phyloP scores from a whole-genome alignment of 2,888 invertebrate species.

The Aphelenchoides bicaudatus region DNA sequence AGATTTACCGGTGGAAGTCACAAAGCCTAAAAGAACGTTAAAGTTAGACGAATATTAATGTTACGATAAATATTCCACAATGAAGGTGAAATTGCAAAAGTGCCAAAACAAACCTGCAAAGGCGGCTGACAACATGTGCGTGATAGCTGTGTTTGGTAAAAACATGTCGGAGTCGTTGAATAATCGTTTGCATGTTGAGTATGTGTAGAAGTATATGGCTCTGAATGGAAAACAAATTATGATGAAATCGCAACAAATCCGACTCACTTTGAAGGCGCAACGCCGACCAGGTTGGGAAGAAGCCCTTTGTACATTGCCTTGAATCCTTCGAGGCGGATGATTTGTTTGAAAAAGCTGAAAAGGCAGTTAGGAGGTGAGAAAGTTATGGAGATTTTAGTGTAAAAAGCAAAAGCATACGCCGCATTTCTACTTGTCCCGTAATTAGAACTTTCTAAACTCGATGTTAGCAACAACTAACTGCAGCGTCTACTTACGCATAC shows the following conservation, averaged over 20 bases:
- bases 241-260: not conserved
- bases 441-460: too few relatives aligned
- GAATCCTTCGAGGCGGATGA: conserved; percentile 75
- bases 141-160: conserved; percentile 78
- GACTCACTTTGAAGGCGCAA: conserved; percentile 76
- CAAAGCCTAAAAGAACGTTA: conserved; percentile 4
- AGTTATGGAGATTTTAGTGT: too few relatives aligned
- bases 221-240: not conserved
- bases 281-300: conserved; percentile 94
- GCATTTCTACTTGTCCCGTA: too few relatives aligned
- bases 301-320: conserved; percentile 92
- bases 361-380: too few relatives aligned
- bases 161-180: conserved; percentile 69
- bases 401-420: too few relatives aligned
- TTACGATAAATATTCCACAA: not conserved
- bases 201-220: conserved; percentile 96
- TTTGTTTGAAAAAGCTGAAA: conserved; percentile 28
- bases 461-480: too few relatives aligned
- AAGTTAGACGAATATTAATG: too few relatives aligned
- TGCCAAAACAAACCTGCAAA: conserved; percentile 74
- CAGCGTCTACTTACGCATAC: conserved; percentile 46
- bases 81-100: too few relatives aligned
- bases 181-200: conserved; percentile 84
- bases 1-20: not conserved
- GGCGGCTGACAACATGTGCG: conserved; percentile 88